phyloP scores from a whole-genome alignment of 2,113 vertebrate species.

The Petromus typicus region DNA sequence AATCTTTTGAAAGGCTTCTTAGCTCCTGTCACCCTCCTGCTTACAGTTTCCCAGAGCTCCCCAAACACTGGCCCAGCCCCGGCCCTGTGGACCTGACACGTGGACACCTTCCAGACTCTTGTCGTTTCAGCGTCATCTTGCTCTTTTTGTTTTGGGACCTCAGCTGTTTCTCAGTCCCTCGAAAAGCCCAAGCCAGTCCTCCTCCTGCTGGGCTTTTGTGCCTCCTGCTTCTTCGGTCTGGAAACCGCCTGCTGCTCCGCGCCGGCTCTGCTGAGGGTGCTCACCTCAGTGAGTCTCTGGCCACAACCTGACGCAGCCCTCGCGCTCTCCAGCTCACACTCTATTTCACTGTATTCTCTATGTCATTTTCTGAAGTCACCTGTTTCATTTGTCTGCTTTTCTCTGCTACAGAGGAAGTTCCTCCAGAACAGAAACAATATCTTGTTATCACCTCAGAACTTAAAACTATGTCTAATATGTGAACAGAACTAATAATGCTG shows the following conservation, averaged over 20 bases:
- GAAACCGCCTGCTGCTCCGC: not conserved
- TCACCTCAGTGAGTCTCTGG: not conserved
- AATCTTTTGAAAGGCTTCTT: not conserved
- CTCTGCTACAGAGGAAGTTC: not conserved
- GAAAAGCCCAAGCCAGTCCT: not conserved
- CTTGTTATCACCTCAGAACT: not conserved
- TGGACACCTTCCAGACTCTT: not conserved
- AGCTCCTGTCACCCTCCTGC: not conserved
- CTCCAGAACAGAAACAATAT: not conserved
- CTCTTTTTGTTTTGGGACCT: not conserved
- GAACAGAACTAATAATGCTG: not conserved
- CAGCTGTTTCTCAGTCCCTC: not conserved
- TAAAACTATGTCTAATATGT: not conserved
- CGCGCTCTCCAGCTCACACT: not conserved
- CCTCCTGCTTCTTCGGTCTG: not conserved
- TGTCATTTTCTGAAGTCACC: not conserved
- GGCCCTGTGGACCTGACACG: not conserved
- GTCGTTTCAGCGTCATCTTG: not conserved
- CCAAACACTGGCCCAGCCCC: not conserved
- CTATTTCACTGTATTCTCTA: not conserved
- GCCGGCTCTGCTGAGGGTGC: not conserved
- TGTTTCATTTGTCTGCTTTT: conserved; percentile 24
- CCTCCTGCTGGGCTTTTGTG: not conserved
- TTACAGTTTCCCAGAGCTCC: not conserved
- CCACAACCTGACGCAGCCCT: not conserved